Conservation (phyloP, 2,797 vertebrate species). For the Urocyon cinereoargenteus region DNA sequence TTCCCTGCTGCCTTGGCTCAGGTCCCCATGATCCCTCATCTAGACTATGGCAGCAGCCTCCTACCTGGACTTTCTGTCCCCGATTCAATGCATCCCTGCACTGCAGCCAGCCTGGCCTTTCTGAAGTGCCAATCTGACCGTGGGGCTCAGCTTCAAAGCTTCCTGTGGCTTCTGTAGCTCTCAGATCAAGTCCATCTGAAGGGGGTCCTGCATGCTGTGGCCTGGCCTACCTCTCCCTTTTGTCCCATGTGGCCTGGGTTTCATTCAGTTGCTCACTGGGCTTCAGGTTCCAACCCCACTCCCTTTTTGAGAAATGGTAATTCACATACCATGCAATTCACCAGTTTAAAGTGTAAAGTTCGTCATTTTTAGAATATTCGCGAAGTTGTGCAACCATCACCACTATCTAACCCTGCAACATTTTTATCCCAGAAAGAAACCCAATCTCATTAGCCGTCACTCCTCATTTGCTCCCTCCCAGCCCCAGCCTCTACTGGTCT, state of each 20-base stretch:
- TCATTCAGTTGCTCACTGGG: not conserved
- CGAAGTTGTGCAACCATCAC: not conserved
- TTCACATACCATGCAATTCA: not conserved
- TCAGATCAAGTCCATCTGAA: not conserved
- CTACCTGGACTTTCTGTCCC: not conserved
- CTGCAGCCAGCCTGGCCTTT: not conserved
- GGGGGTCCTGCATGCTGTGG: not conserved
- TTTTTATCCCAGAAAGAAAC: not conserved
- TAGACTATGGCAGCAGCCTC: not conserved
- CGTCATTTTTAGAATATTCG: not conserved
- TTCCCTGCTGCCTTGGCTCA: not conserved
- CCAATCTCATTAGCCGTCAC: too few relatives aligned
- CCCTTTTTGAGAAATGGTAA: not conserved
- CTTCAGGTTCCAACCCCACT: not conserved
- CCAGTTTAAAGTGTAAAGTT: not conserved
- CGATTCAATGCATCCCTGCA: rapidly evolving
- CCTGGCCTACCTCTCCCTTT: not conserved
- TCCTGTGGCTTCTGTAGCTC: not conserved
- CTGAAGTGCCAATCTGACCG: not conserved
- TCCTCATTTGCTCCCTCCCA: not conserved
- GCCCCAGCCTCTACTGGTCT: not conserved
- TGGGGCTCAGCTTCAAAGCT: not conserved
- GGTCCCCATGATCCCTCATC: not conserved
- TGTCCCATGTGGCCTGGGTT: not conserved
- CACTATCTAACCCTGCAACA: not conserved